phyloP scores from a whole-genome alignment of 2,888 invertebrate genomes.

The Parnassius mnemosyne region DNA sequence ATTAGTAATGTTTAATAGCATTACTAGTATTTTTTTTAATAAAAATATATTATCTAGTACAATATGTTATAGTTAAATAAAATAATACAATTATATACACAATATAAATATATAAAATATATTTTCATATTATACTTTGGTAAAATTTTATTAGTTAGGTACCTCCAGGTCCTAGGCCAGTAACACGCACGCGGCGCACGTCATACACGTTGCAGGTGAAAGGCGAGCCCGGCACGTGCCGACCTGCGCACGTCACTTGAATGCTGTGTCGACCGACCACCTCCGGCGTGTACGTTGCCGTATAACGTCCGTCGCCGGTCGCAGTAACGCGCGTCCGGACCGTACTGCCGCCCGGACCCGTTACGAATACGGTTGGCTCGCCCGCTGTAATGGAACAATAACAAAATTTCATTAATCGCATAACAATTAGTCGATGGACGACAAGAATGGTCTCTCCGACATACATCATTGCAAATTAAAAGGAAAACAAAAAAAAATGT shows the following conservation, averaged over 20 bases:
- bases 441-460: too few species aligned
- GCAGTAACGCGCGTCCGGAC: conserved; percentile 86
- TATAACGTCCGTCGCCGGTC: conserved; percentile 84
- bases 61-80: too few species aligned
- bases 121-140: too few species aligned
- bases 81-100: too few species aligned
- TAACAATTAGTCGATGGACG: too few species aligned
- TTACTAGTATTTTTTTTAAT: too few species aligned
- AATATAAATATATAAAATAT: too few species aligned
- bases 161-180: conserved; percentile 81
- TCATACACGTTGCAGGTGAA: conserved; percentile 97
- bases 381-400: conserved; percentile 55
- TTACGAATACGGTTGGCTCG: conserved; percentile 86
- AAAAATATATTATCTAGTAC: too few species aligned
- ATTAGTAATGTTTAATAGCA: too few species aligned
- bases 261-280: conserved; percentile 94
- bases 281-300: conserved; percentile 89
- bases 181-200: conserved; percentile 88
- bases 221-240: conserved; percentile 94
- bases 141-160: not conserved
- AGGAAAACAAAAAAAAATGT: too few species aligned
- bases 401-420: too few species aligned
- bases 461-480: too few species aligned
- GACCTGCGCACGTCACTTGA: conserved; percentile 89
- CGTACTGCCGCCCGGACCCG: conserved; percentile 91